phyloP scores from a whole-genome alignment of 2,888 invertebrate genomes.

The Spialia ferax region DNA sequence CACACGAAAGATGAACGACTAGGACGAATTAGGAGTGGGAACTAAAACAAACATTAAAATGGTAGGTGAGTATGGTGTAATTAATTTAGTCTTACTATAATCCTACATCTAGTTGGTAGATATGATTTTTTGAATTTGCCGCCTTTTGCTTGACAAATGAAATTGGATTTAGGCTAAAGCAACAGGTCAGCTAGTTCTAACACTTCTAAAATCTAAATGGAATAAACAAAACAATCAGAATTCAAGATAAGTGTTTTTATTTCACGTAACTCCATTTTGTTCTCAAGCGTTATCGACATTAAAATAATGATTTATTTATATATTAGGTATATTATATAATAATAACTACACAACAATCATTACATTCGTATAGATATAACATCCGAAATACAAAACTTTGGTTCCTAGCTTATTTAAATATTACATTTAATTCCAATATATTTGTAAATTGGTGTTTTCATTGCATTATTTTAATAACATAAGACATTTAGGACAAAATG shows the following conservation, averaged over 20 bases:
- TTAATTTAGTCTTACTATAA: too few species aligned
- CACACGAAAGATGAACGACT: too few species aligned
- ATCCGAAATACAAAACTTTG: conserved; percentile 84
- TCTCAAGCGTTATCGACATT: conserved; percentile 75
- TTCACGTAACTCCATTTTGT: conserved; percentile 77
- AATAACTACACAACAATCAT: conserved; percentile 70
- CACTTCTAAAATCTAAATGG: too few species aligned
- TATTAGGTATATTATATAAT: conserved; percentile 19
- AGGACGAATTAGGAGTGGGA: too few species aligned
- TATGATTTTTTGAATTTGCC: too few species aligned
- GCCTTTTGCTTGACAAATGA: too few species aligned
- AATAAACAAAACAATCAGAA: not conserved
- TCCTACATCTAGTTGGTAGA: too few species aligned
- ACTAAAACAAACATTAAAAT: too few species aligned
- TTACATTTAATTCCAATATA: conserved; percentile 52
- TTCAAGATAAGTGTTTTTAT: conserved; percentile 66
- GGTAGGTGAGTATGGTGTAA: too few species aligned
- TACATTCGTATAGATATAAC: conserved; percentile 56
- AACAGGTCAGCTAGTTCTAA: too few species aligned
- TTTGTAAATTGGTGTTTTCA: conserved; percentile 48
- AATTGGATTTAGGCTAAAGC: too few species aligned
- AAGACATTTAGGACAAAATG: not conserved
- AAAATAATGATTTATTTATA: conserved; percentile 61
- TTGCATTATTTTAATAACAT: not conserved
- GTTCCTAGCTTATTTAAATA: conserved; percentile 77